These are phyloP conservation scores for Patiria pectinifera DNA, from an alignment of 53 echinoderm and acorn worm genomes.

Conservation along the genomic window DNA sequence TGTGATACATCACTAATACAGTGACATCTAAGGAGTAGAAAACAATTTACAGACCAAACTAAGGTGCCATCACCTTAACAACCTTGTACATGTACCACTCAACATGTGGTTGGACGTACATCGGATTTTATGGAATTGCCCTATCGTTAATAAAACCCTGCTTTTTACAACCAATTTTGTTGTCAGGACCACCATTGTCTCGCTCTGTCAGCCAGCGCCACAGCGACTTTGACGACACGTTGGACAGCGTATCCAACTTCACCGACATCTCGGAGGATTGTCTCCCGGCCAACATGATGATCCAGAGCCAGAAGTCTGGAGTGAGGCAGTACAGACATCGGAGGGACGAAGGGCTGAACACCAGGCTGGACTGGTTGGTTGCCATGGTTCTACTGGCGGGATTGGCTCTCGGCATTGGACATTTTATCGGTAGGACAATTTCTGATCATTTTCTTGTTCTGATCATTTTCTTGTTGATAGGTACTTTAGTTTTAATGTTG, in stretches of 20 bases:
- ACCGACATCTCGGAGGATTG: constrained; percentile 74
- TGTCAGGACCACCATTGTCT: constrained; percentile 10
- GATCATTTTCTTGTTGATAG: neutral
- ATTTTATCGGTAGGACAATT: constrained; percentile 81
- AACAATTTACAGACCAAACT: too few relatives aligned
- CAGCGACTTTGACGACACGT: constrained; percentile 61
- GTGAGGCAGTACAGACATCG: constrained; percentile 83
- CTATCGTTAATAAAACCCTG: neutral
- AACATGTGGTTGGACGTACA: too few relatives aligned
- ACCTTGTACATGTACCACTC: too few relatives aligned
- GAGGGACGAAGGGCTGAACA: constrained; percentile 84
- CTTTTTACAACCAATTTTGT: neutral
- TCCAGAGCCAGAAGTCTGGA: constrained; percentile 73
- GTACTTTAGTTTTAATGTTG: neutral
- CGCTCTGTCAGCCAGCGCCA: constrained; percentile 60
- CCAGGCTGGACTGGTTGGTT: constrained; percentile 75
- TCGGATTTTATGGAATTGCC: too few relatives aligned
- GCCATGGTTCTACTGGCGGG: constrained; percentile 80
- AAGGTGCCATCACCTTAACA: too few relatives aligned
- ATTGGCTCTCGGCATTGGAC: constrained; percentile 87
- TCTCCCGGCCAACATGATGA: constrained; percentile 91
- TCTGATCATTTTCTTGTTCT: neutral
- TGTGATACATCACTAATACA: too few relatives aligned
- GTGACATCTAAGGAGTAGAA: too few relatives aligned
- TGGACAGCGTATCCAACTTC: constrained; percentile 71